Evolutionary conservation across 1,140 invertebrate genomes (phyloP).

Genomic region (Cydia fagiglandana): DNA sequence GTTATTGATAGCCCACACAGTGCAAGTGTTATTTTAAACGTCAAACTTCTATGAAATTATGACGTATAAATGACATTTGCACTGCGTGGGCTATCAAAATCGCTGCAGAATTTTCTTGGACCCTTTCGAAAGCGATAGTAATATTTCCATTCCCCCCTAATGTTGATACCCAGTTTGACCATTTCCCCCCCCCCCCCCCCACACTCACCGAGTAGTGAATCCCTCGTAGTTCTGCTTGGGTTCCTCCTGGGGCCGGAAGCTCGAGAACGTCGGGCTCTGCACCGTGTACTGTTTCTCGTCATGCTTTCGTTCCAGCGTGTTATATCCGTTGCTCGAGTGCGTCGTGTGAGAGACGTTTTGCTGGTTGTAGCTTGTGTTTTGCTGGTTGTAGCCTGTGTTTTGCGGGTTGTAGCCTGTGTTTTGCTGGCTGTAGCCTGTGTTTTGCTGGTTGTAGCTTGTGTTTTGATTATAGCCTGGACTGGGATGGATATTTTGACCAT

Average conservation of each 20-base stretch:
- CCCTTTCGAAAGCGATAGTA: too few relatives aligned
- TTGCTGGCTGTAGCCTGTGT: too few relatives aligned
- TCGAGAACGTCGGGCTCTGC: conserved; percentile 71
- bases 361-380: too few relatives aligned
- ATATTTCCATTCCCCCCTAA: not conserved
- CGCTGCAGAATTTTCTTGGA: too few relatives aligned
- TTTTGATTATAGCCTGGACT: conserved; percentile 24
- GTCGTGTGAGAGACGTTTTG: conserved; percentile 36
- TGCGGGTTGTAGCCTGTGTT: conserved; percentile 29
- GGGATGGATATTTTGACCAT: conserved; percentile 8
- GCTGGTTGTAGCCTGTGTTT: not conserved
- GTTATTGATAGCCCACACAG: too few relatives aligned
- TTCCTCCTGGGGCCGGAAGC: conserved; percentile 67
- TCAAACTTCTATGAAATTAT: too few relatives aligned
- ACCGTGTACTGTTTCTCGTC: conserved; percentile 58
- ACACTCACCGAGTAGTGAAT: conserved; percentile 81
- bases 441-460: not conserved
- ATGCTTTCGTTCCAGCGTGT: conserved; percentile 20
- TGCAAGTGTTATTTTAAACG: too few relatives aligned
- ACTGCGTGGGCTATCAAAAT: too few relatives aligned
- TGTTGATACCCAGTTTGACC: not conserved
- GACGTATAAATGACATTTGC: too few relatives aligned
- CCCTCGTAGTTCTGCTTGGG: conserved; percentile 80
- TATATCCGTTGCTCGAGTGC: conserved; percentile 41
- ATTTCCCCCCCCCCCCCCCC: conserved; percentile 39